phyloP scores from a whole-genome alignment of 1,140 invertebrate genomes.

The Drosophila ogumai region DNA sequence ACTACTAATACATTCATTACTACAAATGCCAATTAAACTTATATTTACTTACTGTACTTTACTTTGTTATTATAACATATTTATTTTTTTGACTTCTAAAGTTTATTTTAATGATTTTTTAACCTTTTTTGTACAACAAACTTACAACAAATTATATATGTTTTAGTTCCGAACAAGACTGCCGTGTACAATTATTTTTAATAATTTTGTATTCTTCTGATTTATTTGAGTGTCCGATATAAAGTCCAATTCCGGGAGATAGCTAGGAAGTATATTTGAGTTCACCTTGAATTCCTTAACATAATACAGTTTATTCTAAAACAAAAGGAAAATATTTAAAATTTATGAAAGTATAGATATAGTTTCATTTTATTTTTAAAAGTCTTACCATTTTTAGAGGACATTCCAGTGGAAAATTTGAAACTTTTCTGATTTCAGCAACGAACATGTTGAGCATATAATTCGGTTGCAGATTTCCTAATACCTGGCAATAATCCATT shows the following conservation, averaged over 20 bases:
- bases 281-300: constrained; percentile 22
- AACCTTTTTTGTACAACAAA: not conserved
- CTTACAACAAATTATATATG: not conserved
- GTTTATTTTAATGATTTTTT: not conserved
- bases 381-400: constrained; percentile 29
- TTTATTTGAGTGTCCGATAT: not conserved
- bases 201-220: not conserved
- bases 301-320: constrained; percentile 13
- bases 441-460: constrained; percentile 1
- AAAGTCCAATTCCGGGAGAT: not conserved
- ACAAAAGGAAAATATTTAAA: not conserved
- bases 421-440: constrained; percentile 1
- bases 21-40: not conserved
- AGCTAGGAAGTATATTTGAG: constrained; percentile 1
- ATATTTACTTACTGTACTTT: too few relatives aligned
- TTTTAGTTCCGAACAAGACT: not conserved
- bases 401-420: constrained; percentile 35
- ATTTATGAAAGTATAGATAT: not conserved
- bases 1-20: not conserved
- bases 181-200: not conserved
- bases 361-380: not conserved
- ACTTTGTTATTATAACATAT: too few relatives aligned
- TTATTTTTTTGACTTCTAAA: too few relatives aligned
- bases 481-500: constrained; percentile 20
- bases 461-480: constrained; percentile 5